Base-by-base conservation (phyloP, 2,888 invertebrate species). In the Lampropteryx suffumata region DNA sequence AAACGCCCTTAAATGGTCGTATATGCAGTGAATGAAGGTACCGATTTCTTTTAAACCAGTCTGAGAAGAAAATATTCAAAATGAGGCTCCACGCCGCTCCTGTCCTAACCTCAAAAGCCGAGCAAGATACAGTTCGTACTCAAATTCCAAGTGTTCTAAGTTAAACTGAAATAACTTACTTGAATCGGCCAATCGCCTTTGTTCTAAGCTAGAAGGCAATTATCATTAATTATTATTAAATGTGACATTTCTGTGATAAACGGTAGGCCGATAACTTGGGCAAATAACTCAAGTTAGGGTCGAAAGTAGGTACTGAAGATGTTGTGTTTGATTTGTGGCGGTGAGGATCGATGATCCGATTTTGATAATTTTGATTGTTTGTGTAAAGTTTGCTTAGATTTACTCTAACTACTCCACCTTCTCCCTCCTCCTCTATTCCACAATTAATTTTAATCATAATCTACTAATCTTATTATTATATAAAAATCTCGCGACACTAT, bases 211-310 rank as follows among this genome's bases (percentile, higher is more conserved):
- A 74, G 79, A 77, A 82, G 82, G 87, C 89, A 90, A 90, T 90
- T 90, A 90, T 86, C 89, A 89, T 90, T 89, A 87, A 89, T 90
- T 87, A 90, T 90, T 88, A 90, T 90, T 90, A 90, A 89, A 90
- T 86, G 84, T 83, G 88, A 88, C 88, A 80, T 71, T 79, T 75
- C 63, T 62, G 74, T 87, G 89, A 89, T 88, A 86, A 88, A 89
- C 86, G 87, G 81, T 64, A 64, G 74, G 67, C 84, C 83, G 89
- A 90, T 90, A 89, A 87, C 85, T 88, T 86, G 84, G 63, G 74
- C 84, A 84, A 87, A 89, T 88, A 88, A 84, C 76, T 86, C 86
- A 83, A 79, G 71, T 73, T 68, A 60, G 71, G 68, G 64, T 63
- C 61, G 62, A 63, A 64, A 67, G 71, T n/a, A n/a, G n/a, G n/a